Conservation (phyloP, 2,113 vertebrate genomes). For the Psittacula cyanocephala region DNA sequence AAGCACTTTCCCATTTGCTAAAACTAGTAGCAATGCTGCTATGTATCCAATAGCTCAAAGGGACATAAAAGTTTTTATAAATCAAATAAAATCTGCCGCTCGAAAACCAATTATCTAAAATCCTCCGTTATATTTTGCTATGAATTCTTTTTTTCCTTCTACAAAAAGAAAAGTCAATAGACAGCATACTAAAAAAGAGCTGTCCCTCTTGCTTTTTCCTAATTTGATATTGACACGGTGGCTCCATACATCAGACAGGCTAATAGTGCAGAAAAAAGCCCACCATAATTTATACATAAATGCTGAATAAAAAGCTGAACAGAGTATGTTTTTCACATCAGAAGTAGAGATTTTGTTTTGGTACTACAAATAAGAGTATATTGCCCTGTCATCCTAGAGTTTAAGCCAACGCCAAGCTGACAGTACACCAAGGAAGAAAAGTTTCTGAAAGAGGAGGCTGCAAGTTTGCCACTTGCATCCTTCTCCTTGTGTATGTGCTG, state of each 20-base stretch:
- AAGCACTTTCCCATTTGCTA: not conserved
- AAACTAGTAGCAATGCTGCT: not conserved
- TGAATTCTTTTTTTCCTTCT: not conserved
- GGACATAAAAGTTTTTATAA: not conserved
- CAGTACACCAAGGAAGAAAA: not conserved
- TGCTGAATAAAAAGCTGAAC: not conserved
- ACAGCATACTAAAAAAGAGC: not conserved
- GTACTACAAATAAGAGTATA: not conserved
- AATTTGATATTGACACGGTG: not conserved
- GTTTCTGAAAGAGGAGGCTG: not conserved
- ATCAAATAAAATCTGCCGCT: not conserved
- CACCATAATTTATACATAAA: not conserved
- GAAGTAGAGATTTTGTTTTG: not conserved
- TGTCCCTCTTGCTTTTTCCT: not conserved
- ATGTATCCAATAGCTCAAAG: not conserved
- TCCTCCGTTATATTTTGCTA: not conserved
- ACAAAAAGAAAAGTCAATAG: not conserved
- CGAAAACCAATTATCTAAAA: conserved; percentile 15
- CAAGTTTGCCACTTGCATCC: not conserved
- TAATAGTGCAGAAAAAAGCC: not conserved
- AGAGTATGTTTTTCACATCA: not conserved
- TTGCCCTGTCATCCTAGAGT: not conserved
- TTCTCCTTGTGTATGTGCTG: rapidly evolving
- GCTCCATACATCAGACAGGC: not conserved
- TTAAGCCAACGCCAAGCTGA: not conserved